Evolutionary conservation across 2,797 vertebrate species (phyloP), one percentile per base, ranked within the genome.

Genomic region (Apogon hyalosoma): DNA sequence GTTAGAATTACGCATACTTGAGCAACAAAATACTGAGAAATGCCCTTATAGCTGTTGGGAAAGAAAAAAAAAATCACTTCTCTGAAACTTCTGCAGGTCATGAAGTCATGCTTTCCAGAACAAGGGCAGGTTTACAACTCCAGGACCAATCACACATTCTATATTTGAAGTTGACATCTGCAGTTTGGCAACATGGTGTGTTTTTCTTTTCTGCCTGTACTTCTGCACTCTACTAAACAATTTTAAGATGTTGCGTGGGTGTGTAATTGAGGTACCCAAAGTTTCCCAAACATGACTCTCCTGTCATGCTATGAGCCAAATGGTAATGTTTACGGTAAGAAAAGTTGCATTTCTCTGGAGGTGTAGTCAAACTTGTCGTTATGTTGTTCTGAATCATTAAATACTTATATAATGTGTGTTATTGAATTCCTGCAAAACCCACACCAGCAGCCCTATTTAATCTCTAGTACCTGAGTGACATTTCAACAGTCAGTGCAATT

Each of bases 201-300:
- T 69, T 77, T 73, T 71, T 65, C 21, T 48, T 50, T 51, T 7
- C 51, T 55, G 49, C 55, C 61, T 66, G 55, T 7, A 51, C 45
- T 38, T 65, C 14, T 65, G 59, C 65, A 31, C 59, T 69, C 52
- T 50, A 7, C 46, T 75, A 69, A 83, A 87, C 72, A 83, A 2
- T 42, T 78, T 63, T 6, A 28, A 77, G 52, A 46, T 59, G 11
- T 59, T 11, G 3, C 41, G 46, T 52, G 61, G 67, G 67, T 47
- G 21, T 77, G 58, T 64, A 56, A 84, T 82, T 74, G 54, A 24
- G 58, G 15, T 24, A 62, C 6, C 28, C 21, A 19, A 50, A 38
- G 14, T 72, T 81, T 82, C 12, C 68, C 38, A 54, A 58, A 76
- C 55, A 59, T 12, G 53, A 50, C 56, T 47, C 38, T 7, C 21